Evolutionary conservation across 2,797 vertebrate species (phyloP).

Genomic region (Microchirus variegatus): DNA sequence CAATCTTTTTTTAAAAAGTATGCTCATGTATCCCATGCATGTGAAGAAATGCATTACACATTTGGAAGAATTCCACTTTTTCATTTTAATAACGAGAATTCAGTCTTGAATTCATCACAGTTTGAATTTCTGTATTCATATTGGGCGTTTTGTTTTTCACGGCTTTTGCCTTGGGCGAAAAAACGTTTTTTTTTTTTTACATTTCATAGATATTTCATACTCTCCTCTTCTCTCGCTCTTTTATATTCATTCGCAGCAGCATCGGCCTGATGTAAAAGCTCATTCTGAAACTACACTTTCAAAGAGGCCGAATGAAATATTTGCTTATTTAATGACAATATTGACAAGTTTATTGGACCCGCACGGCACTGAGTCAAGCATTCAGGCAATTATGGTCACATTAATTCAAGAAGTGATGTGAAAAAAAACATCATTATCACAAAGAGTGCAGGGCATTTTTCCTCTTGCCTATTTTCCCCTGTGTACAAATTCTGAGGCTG

Average conservation of each 20-base stretch:
- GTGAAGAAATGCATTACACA: too few species aligned
- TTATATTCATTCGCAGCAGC: too few species aligned
- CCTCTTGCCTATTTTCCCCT: constrained; percentile 4
- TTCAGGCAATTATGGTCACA: background rate
- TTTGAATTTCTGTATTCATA: background rate
- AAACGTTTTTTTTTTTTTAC: background rate
- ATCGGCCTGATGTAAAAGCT: background rate
- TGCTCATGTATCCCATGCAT: too few species aligned
- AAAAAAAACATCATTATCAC: constrained; percentile 18
- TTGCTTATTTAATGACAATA: background rate
- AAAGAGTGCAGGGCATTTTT: constrained; percentile 1
- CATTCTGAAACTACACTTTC: background rate
- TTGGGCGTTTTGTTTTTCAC: background rate
- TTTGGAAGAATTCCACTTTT: too few species aligned
- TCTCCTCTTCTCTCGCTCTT: background rate
- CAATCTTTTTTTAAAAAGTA: too few species aligned
- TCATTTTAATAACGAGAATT: background rate
- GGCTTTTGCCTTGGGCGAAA: background rate
- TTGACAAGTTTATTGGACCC: background rate
- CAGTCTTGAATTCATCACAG: background rate
- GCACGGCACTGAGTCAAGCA: background rate
- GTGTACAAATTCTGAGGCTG: constrained; percentile 15
- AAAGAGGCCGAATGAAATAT: background rate
- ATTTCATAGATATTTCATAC: background rate
- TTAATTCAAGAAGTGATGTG: background rate